Conservation (phyloP, 2,113 vertebrate genomes). For the Forbesichthys agassizii region DNA sequence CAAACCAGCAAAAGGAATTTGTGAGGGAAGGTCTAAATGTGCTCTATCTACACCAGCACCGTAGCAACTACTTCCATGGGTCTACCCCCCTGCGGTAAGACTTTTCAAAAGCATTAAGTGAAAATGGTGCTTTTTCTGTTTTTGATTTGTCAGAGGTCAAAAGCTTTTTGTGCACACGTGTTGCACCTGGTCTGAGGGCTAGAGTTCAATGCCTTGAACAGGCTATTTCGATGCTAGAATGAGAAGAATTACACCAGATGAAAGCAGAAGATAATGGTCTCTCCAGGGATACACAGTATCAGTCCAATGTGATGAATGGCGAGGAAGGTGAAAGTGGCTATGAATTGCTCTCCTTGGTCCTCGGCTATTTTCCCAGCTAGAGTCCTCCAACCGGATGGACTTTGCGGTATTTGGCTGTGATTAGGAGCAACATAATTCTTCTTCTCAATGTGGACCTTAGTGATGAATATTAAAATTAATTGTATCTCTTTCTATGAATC, state of each 20-base stretch:
- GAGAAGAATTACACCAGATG: slow-evolving; percentile 10
- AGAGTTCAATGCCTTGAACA: slow-evolving; percentile 4
- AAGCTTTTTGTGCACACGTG: background rate
- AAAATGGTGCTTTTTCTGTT: background rate
- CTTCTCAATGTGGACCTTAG: no score
- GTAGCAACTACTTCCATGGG: no score
- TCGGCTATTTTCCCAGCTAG: background rate
- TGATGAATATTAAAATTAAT: no score
- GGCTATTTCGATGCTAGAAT: slow-evolving; percentile 3
- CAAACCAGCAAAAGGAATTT: no score
- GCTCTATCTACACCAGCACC: no score
- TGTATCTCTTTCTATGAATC: no score
- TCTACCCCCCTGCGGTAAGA: no score
- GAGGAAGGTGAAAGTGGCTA: background rate
- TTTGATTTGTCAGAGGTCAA: background rate
- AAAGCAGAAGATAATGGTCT: slow-evolving; percentile 11
- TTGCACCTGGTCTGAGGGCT: background rate
- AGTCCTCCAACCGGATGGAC: no score
- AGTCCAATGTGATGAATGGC: slow-evolving; percentile 10
- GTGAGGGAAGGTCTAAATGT: no score
- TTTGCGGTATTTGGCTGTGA: no score
- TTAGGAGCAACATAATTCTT: no score
- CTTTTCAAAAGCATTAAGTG: no score
- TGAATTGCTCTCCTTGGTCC: background rate
- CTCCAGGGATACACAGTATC: slow-evolving; percentile 1